Base-by-base conservation (phyloP, 2,888 invertebrate species). In the Lypha dubia region DNA sequence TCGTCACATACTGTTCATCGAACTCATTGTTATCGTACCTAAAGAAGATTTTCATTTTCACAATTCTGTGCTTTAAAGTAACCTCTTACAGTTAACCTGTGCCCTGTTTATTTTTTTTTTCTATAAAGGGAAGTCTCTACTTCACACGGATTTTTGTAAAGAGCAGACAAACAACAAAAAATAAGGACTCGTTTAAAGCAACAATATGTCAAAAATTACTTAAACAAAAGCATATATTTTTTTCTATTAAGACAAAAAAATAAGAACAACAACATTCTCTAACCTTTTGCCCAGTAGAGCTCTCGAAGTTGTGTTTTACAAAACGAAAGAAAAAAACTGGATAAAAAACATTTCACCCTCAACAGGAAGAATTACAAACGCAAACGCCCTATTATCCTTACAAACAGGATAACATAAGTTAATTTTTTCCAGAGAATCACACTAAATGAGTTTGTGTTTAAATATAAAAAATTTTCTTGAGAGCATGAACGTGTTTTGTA, bases 371-470 rank as follows among this genome's bases (percentile, higher is more conserved):
- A 67, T 56, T 62, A 22, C 15, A 13, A 63, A 24, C 24, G n/a
- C 17, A 63, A 51, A 53, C 60, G 44, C 44, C 71, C 71, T 79
- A 58, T 84, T 81, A 73, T 83, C 77, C 83, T 77, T 35, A 15
- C 49, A 84, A 82, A 82, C 83, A 85, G 84, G 86, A 86, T 86
- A 86, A 86, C 83, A 87, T 74, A 87, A 87, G 87, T 87, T 87
- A 87, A 87, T 87, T 81, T 80, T 32, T 86, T 82, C 44, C 82
- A 79, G 51, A 86, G 86, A 86, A 87, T 86, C 86, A 87, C 77
- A 85, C 82, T 86, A 87, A 87, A 86, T 87, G 85, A 85, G 86
- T 80, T 83, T 44, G n/a, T 56, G 20, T 75, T n/a, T 79, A 32
- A 53, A 56, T 38, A 71, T 58, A 20, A 1, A 58, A n/a, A 58